These are phyloP conservation scores for Frankliniella fusca DNA, from an alignment of 2,888 invertebrate species.

Conservation along the genomic window DNA sequence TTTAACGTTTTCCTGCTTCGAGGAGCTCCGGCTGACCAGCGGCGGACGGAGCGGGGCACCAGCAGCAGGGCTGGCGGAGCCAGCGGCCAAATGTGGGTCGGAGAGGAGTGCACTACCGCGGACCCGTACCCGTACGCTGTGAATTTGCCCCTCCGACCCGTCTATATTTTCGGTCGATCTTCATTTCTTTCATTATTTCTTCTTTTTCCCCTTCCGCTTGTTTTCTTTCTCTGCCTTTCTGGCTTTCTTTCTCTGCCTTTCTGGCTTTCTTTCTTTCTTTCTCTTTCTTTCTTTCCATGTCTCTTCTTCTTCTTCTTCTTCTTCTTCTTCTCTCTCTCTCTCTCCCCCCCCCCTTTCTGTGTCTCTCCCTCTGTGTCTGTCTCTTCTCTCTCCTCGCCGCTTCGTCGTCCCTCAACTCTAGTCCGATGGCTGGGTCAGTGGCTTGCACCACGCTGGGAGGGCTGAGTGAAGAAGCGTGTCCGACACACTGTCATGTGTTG, in stretches of 20 bases:
- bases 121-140: too few relatives aligned
- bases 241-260: not conserved
- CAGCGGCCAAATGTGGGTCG: too few relatives aligned
- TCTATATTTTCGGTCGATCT: too few relatives aligned
- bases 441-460: not conserved
- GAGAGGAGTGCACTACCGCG: too few relatives aligned
- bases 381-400: not conserved
- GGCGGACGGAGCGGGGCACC: too few relatives aligned
- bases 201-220: too few relatives aligned
- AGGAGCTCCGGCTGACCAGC: too few relatives aligned
- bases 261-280: not conserved
- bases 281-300: not conserved
- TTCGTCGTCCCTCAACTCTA: not conserved
- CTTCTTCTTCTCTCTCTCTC: not conserved
- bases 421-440: not conserved
- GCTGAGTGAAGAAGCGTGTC: slow-evolving; percentile 16
- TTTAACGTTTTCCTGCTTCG: too few relatives aligned
- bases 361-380: not conserved
- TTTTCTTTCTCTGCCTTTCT: not conserved
- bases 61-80: too few relatives aligned
- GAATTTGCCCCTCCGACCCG: too few relatives aligned
- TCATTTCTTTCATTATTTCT: not conserved
- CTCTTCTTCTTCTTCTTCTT: not conserved
- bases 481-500: slow-evolving; percentile 15
- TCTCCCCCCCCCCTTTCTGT: not conserved